Base-by-base conservation (phyloP, 2,113 vertebrate species). In the Hemiprocne comata region DNA sequence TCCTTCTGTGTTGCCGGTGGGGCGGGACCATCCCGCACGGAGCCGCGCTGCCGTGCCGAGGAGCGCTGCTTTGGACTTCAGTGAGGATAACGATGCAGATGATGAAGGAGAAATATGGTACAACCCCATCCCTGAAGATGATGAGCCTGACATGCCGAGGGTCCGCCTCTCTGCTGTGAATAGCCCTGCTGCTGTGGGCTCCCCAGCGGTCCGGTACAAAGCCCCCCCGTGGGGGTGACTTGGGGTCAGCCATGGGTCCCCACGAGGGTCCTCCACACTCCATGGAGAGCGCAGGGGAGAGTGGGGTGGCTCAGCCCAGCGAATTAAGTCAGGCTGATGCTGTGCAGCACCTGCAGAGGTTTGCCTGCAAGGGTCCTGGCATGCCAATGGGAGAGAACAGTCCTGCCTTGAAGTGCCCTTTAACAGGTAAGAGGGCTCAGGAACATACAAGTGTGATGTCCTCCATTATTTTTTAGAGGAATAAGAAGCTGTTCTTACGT, bases 41-140 rank as follows among this genome's bases (percentile, higher is more conserved):
- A 82, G 96, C 69, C 85, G 50, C 1, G 15, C 34, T 90, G 62
- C 89, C 1, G 5, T 13, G 2, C 91, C 66, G 8, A 92, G 90
- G 51, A 93, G 95, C 20, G 16, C 96, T 33, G 80, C 94, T 70
- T 23, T 96, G 50, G 98, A 99, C 84, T 98, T 98, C 3, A 93
- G 98, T 2, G 99, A 99, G 94, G 99, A 99, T 58, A 99, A 99
- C 3, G 99, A 99, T 4, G 99, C 99, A 0, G 99, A 99, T 6
- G 99, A 99, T 62, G 99, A 99, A 97, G 99, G 99, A 62, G 99
- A 99, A 96, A 99, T 99, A 97, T 99, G 99, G 99, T 99, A 99
- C 98, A 99, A 99, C 89, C 99, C 99, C 0, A 99, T 99, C 96
- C 99, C 99, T 6, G 99, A 99, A 96, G 99, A 99, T 17, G 99